Percentiles rank a stretch among this genome's conserved stretches.
Evolutionary conservation across 2,113 vertebrate genomes (phyloP).

Genomic region (Bubalus kerabau): DNA sequence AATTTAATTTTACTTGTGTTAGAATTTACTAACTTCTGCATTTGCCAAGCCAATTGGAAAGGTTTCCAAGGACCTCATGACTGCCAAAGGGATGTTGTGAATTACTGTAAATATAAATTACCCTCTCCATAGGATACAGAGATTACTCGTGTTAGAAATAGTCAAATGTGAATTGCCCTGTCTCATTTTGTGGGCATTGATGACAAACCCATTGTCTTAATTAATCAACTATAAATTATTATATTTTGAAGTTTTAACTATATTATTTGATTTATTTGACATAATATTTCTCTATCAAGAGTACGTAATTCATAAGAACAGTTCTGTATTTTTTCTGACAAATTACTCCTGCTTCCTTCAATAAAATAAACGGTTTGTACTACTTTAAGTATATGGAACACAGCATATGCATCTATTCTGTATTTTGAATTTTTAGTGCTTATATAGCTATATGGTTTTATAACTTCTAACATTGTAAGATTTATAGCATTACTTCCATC

Average conservation of each 20-base stretch:
- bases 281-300: neutral
- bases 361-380: neutral
- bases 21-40: neutral
- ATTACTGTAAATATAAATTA: conserved; percentile 12
- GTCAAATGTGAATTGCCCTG: neutral
- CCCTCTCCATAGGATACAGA: neutral
- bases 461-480: neutral
- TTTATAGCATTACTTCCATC: neutral
- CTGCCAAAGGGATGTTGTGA: neutral
- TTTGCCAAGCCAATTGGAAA: neutral
- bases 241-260: neutral
- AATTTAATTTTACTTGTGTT: neutral
- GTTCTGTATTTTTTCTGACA: neutral
- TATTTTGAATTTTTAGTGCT: neutral
- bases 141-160: neutral
- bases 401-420: neutral
- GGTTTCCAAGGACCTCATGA: neutral
- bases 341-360: neutral
- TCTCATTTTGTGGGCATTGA: neutral
- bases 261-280: neutral
- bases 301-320: neutral
- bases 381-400: neutral
- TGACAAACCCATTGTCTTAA: neutral
- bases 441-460: neutral
- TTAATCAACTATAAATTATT: neutral